phyloP scores from a whole-genome alignment of 2,888 invertebrate species.

The Hemicrepidius hirtus region DNA sequence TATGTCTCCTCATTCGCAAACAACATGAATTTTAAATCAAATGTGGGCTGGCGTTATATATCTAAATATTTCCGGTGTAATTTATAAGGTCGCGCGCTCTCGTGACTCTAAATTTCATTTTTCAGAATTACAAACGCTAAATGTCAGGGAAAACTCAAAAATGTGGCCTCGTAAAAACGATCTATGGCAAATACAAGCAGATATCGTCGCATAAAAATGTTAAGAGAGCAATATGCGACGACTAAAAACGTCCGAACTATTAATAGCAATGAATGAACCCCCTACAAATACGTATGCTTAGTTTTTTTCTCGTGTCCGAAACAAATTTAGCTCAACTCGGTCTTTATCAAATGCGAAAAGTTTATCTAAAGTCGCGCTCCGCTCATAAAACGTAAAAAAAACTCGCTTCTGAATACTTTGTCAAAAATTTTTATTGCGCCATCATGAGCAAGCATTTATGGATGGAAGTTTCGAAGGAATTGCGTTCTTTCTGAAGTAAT shows the following conservation, averaged over 20 bases:
- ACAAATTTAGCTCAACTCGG: slow-evolving; percentile 8
- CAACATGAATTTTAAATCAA: slow-evolving; percentile 48
- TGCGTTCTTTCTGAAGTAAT: slow-evolving; percentile 63
- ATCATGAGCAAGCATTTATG: slow-evolving; percentile 62
- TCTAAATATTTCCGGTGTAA: slow-evolving; percentile 39
- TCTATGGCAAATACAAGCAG: slow-evolving; percentile 41
- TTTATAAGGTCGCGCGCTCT: slow-evolving; percentile 44
- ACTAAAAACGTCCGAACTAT: slow-evolving; percentile 34
- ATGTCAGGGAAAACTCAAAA: slow-evolving; percentile 43
- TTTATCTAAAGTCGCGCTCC: slow-evolving; percentile 37
- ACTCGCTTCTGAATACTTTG: slow-evolving; percentile 60
- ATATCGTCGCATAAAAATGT: slow-evolving; percentile 40
- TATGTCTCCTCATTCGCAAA: slow-evolving; percentile 40
- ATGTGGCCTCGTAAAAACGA: slow-evolving; percentile 47
- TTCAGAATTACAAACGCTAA: slow-evolving; percentile 42
- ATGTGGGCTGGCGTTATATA: slow-evolving; percentile 35
- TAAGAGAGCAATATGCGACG: slow-evolving; percentile 17
- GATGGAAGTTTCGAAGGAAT: slow-evolving; percentile 63
- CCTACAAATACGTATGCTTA: slow-evolving; percentile 23
- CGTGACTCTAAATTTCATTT: slow-evolving; percentile 45
- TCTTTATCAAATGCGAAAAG: slow-evolving; percentile 34
- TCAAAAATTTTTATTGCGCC: slow-evolving; percentile 65
- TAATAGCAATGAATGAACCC: slow-evolving; percentile 36
- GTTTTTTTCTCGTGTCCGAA: slow-evolving; percentile 8
- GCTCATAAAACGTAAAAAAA: slow-evolving; percentile 38